Evolutionary conservation across 2,888 invertebrate genomes (phyloP).

Genomic region (Lottia scabra): DNA sequence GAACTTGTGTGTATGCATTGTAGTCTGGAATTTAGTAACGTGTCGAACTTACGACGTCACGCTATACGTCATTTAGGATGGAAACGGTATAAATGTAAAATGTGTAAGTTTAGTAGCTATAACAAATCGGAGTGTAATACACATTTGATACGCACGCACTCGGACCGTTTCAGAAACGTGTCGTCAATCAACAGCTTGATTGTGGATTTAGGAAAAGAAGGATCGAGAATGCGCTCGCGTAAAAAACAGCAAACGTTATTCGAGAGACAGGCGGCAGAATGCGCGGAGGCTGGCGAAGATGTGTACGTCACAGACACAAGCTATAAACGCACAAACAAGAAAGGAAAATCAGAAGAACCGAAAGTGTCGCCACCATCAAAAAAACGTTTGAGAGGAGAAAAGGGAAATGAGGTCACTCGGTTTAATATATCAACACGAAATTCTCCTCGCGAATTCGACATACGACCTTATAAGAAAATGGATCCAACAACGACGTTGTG

Average conservation of each 20-base stretch:
- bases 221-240: conserved; percentile 32
- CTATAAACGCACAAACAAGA: not conserved
- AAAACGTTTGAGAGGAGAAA: not conserved
- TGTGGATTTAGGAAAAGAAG: conserved; percentile 53
- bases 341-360: not conserved
- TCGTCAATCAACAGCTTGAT: conserved; percentile 32
- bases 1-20: conserved; percentile 61
- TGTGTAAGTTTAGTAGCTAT: conserved; percentile 75
- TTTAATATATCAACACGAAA: conserved; percentile 47
- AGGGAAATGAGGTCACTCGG: not conserved
- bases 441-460: conserved; percentile 42
- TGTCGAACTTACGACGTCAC: conserved; percentile 81
- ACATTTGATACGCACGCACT: conserved; percentile 54
- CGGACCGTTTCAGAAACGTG: conserved; percentile 23
- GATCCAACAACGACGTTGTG: conserved; percentile 23
- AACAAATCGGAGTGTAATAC: conserved; percentile 54
- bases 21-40: conserved; percentile 69
- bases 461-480: conserved; percentile 29
- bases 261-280: conserved; percentile 2
- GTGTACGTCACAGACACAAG: not conserved
- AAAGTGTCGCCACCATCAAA: not conserved
- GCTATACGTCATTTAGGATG: conserved; percentile 79
- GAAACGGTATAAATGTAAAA: conserved; percentile 81
- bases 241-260: conserved; percentile 44
- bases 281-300: not conserved